phyloP scores from a whole-genome alignment of 2,888 invertebrate species.

The Drosophila borealis region DNA sequence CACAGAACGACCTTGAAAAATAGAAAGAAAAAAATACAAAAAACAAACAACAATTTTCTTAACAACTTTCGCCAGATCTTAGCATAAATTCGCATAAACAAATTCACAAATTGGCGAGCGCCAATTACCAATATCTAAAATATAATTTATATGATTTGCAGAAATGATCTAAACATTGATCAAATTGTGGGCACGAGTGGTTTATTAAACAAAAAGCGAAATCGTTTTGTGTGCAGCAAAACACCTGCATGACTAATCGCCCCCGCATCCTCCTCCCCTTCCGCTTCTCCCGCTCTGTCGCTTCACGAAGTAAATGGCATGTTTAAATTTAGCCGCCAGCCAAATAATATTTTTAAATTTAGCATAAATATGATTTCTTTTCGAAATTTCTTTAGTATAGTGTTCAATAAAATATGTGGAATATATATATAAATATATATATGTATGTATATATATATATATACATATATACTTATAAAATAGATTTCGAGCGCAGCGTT shows the following conservation, averaged over 20 bases:
- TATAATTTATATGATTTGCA: slow-evolving; percentile 57
- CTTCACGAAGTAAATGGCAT: slow-evolving; percentile 35
- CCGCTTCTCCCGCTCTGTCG: not conserved
- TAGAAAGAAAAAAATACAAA: slow-evolving; percentile 2
- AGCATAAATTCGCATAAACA: slow-evolving; percentile 68
- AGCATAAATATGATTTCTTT: slow-evolving; percentile 50
- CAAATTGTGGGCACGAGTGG: slow-evolving; percentile 15
- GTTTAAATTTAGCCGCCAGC: slow-evolving; percentile 59
- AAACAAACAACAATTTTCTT: slow-evolving; percentile 21
- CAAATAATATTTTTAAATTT: slow-evolving; percentile 64
- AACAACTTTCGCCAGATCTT: slow-evolving; percentile 54
- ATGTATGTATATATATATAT: slow-evolving; percentile 14
- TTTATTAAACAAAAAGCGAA: not conserved
- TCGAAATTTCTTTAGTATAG: slow-evolving; percentile 16
- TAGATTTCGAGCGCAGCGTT: slow-evolving; percentile 46
- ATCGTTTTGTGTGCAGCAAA: slow-evolving; percentile 28
- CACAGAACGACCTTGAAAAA: slow-evolving; percentile 56
- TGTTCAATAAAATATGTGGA: slow-evolving; percentile 46
- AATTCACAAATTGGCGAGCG: slow-evolving; percentile 48
- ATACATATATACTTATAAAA: slow-evolving; percentile 29
- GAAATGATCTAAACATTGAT: slow-evolving; percentile 33
- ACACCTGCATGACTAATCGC: slow-evolving; percentile 67
- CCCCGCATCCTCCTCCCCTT: not conserved
- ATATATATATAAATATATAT: slow-evolving; percentile 22
- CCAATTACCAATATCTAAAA: slow-evolving; percentile 53